phyloP scores from a whole-genome alignment of 2,888 invertebrate genomes.

The Penaeus monodon region DNA sequence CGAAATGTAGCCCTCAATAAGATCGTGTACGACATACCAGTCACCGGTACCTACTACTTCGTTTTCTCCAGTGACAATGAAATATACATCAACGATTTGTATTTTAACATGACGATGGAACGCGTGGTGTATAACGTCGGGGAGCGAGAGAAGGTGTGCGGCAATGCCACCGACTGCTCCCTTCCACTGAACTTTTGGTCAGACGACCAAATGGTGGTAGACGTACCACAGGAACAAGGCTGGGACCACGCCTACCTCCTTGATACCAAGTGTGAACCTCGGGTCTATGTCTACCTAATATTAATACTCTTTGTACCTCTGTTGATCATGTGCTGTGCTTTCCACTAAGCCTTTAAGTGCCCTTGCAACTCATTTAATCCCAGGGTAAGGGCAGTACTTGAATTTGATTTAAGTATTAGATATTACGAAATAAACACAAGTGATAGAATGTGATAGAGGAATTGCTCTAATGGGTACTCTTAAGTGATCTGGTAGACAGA shows the following conservation, averaged over 20 bases:
- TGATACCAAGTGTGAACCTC: constrained; percentile 57
- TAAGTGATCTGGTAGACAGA: no score
- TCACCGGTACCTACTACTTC: constrained; percentile 85
- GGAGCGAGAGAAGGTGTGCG: constrained; percentile 76
- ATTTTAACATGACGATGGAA: constrained; percentile 79
- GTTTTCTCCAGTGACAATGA: constrained; percentile 87
- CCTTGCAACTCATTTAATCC: neutral
- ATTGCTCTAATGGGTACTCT: no score
- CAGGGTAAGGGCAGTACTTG: no score
- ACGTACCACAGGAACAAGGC: constrained; percentile 73
- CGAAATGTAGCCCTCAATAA: constrained; percentile 51
- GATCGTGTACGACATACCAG: constrained; percentile 75
- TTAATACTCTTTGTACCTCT: constrained; percentile 59
- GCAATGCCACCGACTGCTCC: constrained; percentile 78
- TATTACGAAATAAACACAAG: no score
- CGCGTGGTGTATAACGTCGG: constrained; percentile 80
- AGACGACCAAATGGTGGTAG: constrained; percentile 78
- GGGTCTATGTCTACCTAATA: constrained; percentile 59
- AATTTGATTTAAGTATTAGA: no score
- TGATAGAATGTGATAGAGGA: no score
- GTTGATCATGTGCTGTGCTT: constrained; percentile 61
- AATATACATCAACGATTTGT: constrained; percentile 75
- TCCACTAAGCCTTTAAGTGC: constrained; percentile 35
- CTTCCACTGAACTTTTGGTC: constrained; percentile 80
- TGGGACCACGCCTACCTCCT: constrained; percentile 62